These are phyloP conservation scores for Globodera rostochiensis DNA, from an alignment of 1,140 invertebrate species.

Conservation along the genomic window DNA sequence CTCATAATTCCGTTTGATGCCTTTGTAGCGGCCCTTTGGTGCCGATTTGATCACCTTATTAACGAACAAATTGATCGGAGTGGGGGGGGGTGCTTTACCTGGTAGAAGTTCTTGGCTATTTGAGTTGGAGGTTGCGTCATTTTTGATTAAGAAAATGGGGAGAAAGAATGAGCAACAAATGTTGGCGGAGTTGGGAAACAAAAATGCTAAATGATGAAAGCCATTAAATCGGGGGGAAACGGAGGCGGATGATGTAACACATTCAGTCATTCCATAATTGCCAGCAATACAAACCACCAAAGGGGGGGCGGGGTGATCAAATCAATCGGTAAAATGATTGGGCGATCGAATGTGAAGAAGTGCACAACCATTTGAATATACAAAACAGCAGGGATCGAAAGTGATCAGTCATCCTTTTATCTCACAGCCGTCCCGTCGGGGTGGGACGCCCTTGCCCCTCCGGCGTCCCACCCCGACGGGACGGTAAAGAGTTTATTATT, in stretches of 20 bases:
- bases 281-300: not conserved
- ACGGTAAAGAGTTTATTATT: no score
- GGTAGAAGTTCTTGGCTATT: constrained; percentile 55
- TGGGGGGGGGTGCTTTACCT: constrained; percentile 27
- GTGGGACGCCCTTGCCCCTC: no score
- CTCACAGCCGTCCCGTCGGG: no score
- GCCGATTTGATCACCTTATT: constrained; percentile 62
- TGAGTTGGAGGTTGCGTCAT: not conserved
- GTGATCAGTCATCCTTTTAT: not conserved
- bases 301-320: not conserved
- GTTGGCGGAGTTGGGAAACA: not conserved
- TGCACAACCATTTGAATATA: not conserved
- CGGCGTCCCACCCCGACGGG: no score
- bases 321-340: not conserved
- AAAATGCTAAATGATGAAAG: no score
- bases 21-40: constrained; percentile 65
- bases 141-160: not conserved
- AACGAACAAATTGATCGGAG: not conserved
- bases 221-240: no score
- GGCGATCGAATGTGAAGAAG: not conserved
- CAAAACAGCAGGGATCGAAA: not conserved
- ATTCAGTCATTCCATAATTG: no score
- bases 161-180: not conserved
- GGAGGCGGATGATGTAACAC: not conserved
- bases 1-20: constrained; percentile 64